phyloP scores from a whole-genome alignment of 1,140 invertebrate genomes.

The Zaprionus gabonicus region DNA sequence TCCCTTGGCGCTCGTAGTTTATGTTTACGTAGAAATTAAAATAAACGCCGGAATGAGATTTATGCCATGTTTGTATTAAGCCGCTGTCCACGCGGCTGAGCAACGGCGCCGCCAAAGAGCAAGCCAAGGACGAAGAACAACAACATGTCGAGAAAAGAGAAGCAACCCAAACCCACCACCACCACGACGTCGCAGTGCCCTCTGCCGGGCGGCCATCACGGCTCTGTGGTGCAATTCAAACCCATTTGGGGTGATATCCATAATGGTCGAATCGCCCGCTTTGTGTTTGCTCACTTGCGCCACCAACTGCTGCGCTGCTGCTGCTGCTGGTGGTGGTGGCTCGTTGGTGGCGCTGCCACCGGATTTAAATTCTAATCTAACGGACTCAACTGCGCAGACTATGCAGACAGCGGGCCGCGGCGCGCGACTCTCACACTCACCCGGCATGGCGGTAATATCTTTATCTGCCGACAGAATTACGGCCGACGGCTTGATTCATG shows the following conservation, averaged over 20 bases:
- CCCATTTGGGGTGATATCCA: slow-evolving; percentile 76
- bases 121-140: slow-evolving; percentile 24
- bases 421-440: slow-evolving; percentile 59
- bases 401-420: slow-evolving; percentile 3
- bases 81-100: slow-evolving; percentile 63
- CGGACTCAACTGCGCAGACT: slow-evolving; percentile 45
- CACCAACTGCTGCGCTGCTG: slow-evolving; percentile 33
- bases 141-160: slow-evolving; percentile 18
- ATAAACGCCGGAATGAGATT: slow-evolving; percentile 80
- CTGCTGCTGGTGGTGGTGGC: slow-evolving; percentile 17
- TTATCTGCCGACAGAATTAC: slow-evolving; percentile 82
- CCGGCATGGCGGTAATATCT: slow-evolving; percentile 80
- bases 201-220: slow-evolving; percentile 34
- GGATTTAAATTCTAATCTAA: slow-evolving; percentile 82
- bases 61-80: slow-evolving; percentile 83
- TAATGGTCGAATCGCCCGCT: slow-evolving; percentile 60
- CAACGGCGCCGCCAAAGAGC: slow-evolving; percentile 30
- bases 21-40: slow-evolving; percentile 83
- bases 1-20: slow-evolving; percentile 75
- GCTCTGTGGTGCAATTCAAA: slow-evolving; percentile 49
- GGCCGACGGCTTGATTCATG: slow-evolving; percentile 74
- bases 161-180: slow-evolving; percentile 58
- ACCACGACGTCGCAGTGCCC: slow-evolving; percentile 1
- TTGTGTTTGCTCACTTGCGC: slow-evolving; percentile 55
- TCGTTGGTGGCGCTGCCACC: slow-evolving; percentile 32